Evolutionary conservation across 2,113 vertebrate genomes (phyloP), one percentile per base, ranked within the genome.

Genomic region (Odocoileus hemionus): DNA sequence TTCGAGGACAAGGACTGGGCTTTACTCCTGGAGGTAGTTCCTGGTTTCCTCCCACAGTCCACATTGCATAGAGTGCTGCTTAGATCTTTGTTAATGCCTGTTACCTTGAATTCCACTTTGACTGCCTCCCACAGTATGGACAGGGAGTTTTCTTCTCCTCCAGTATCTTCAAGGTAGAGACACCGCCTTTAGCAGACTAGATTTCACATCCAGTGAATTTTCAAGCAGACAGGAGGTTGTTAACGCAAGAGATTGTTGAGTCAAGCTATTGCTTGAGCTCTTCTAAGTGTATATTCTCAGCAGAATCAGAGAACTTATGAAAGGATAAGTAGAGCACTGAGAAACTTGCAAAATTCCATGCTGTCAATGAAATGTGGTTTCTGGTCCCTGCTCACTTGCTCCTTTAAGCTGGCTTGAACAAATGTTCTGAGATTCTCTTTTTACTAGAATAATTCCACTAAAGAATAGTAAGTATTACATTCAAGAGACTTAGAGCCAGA

Each of bases 161-260:
- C 0, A 50, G 10, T 21, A 80, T 91, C 55, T 58, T 91, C 50
- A 50, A 47, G 15, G 52, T 26, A 90, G 74, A 36, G 67, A 79
- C 4, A 9, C 23, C 6, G 70, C 76, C 57, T 94, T 93, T 39
- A 88, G 91, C 28, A 36, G 57, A 86, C 78, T n/a, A 95, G 89
- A 92, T 83, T 98, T 96, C 83, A 92, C 16, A 86, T 52, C 6
- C 26, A 86, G 82, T 91, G 95, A 86, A 91, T 97, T 96, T 87
- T 93, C 70, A 61, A 86, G 86, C 58, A 95, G 86, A 52, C 25
- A 58, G 45, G 52, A 0, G 3, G 88, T 95, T 91, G 78, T 79
- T 54, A 76, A 95, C 83, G 95, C 19, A 83, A 94, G 86, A 93
- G 78, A 82, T 0, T 61, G 60, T 89, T 70, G 96, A 94, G 94